phyloP scores from a whole-genome alignment of 2,888 invertebrate genomes.

The Sarcophaga variegata region DNA sequence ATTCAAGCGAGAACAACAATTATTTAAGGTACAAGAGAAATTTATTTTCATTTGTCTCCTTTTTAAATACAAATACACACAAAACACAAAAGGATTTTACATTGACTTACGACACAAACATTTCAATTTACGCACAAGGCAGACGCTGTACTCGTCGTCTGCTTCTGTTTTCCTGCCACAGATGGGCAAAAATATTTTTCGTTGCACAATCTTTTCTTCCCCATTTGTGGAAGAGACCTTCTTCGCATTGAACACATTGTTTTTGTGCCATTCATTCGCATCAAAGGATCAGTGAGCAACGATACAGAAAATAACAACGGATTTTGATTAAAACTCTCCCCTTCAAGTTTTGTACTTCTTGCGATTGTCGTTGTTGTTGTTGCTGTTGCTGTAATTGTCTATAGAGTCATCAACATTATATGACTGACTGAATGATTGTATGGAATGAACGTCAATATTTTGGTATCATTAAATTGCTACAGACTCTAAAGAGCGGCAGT shows the following conservation, averaged over 20 bases:
- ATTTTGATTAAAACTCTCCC: constrained; percentile 82
- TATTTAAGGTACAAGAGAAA: constrained; percentile 67
- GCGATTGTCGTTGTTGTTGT: constrained; percentile 33
- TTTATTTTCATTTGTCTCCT: constrained; percentile 72
- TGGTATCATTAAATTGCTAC: constrained; percentile 68
- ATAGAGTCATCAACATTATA: constrained; percentile 63
- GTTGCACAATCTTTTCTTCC: constrained; percentile 44
- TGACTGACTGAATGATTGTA: constrained; percentile 42
- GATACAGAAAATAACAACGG: constrained; percentile 85
- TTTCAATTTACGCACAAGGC: constrained; percentile 79
- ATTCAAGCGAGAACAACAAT: constrained; percentile 47
- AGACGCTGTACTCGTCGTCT: constrained; percentile 49
- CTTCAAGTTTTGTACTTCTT: constrained; percentile 72
- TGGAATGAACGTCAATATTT: constrained; percentile 57
- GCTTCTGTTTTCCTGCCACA: constrained; percentile 63
- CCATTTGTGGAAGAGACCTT: constrained; percentile 50
- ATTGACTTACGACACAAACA: constrained; percentile 73
- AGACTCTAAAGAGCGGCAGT: constrained; percentile 38
- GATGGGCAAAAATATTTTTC: constrained; percentile 65
- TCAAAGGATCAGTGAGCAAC: constrained; percentile 84
- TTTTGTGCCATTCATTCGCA: constrained; percentile 75
- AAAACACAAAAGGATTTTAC: constrained; percentile 65
- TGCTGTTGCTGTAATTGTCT: constrained; percentile 34
- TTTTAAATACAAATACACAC: constrained; percentile 59
- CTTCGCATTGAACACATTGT: constrained; percentile 65